Percentiles rank a stretch among this genome's conserved stretches.
phyloP scores from a whole-genome alignment of 2,797 vertebrate species.

The Acanthurus leucopareius region DNA sequence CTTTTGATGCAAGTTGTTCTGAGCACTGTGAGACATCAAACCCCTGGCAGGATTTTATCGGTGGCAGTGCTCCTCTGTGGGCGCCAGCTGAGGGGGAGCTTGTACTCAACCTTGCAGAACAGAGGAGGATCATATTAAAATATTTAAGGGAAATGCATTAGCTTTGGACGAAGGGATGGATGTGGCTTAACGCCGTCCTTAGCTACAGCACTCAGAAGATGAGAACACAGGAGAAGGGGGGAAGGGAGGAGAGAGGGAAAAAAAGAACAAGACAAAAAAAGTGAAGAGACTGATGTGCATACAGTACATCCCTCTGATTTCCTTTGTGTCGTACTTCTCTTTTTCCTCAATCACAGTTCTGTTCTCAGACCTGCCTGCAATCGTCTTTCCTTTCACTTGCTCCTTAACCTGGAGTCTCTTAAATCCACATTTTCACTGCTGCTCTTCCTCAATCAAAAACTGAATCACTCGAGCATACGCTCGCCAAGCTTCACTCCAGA shows the following conservation, averaged over 20 bases:
- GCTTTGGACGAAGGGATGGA: conserved; percentile 68
- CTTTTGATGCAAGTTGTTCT: conserved; percentile 48
- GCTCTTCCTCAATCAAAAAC: conserved; percentile 51
- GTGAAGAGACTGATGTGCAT: conserved; percentile 10
- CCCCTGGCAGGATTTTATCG: conserved; percentile 52
- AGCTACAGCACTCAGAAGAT: conserved; percentile 72
- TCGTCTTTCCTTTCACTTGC: conserved; percentile 29
- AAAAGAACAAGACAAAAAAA: conserved; percentile 13
- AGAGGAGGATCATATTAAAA: conserved; percentile 79
- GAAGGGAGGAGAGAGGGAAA: neutral
- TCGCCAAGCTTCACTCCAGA: conserved; percentile 41
- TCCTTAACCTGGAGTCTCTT: conserved; percentile 29
- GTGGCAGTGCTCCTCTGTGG: conserved; percentile 59
- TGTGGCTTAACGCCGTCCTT: conserved; percentile 56
- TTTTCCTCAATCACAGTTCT: neutral
- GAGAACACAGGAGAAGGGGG: conserved; percentile 44
- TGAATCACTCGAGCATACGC: conserved; percentile 45
- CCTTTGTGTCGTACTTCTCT: conserved; percentile 17
- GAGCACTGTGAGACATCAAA: conserved; percentile 63
- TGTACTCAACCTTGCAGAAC: conserved; percentile 72
- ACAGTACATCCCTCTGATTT: conserved; percentile 22
- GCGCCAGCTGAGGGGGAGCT: conserved; percentile 57
- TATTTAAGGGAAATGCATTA: conserved; percentile 88
- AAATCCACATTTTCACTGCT: conserved; percentile 32
- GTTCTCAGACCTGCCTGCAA: conserved; percentile 18